Percentiles rank a stretch among this genome's conserved stretches.
These are phyloP conservation scores for Apotomis turbidana DNA, from an alignment of 2,888 invertebrate genomes.

Conservation along the genomic window DNA sequence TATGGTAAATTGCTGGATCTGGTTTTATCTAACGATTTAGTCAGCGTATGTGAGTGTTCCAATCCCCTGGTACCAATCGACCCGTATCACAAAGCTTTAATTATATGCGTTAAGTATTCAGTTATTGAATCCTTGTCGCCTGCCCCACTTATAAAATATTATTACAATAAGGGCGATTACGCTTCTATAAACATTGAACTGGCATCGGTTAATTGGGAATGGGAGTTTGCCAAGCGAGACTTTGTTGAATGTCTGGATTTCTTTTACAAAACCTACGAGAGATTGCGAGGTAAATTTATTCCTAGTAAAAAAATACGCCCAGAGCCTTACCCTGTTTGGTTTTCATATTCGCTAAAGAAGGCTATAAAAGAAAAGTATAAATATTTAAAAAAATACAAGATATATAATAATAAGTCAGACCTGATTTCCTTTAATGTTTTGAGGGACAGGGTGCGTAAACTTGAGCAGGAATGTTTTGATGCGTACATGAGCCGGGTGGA, in stretches of 20 bases:
- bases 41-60: slow-evolving; percentile 3
- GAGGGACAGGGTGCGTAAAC: no score
- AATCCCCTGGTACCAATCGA: slow-evolving; percentile 34
- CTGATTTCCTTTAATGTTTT: no score
- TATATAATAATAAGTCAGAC: no score
- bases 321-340: background rate
- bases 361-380: no score
- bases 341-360: background rate
- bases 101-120: slow-evolving; percentile 8
- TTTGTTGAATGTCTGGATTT: background rate
- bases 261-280: background rate
- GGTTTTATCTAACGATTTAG: slow-evolving; percentile 26
- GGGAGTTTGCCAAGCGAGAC: background rate
- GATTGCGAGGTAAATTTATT: background rate
- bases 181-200: slow-evolving; percentile 13
- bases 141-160: slow-evolving; percentile 24
- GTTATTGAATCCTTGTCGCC: background rate
- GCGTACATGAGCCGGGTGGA: no score
- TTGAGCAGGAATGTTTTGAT: no score
- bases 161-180: slow-evolving; percentile 38
- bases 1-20: slow-evolving; percentile 37
- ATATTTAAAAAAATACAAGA: no score
- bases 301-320: background rate
- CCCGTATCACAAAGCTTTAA: slow-evolving; percentile 35
- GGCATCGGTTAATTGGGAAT: slow-evolving; percentile 19